A percentile compares a stretch with the other conserved stretches of the same genome.
Conservation (phyloP, 2,797 vertebrate genomes). For the Tadarida brasiliensis region DNA sequence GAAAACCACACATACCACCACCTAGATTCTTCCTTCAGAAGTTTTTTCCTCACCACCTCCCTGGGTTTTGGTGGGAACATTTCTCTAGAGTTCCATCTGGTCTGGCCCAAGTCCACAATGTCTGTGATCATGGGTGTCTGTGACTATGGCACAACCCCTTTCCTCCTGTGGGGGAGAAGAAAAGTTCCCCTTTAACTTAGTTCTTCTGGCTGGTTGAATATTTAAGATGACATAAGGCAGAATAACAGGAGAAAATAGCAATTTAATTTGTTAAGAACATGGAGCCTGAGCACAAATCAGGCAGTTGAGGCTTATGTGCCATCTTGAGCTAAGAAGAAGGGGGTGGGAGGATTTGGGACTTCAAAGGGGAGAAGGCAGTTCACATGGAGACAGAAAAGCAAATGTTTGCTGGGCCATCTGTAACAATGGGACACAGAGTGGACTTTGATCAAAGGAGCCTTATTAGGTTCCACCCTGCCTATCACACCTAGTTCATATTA, state of each 20-base stretch:
- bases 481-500: background rate
- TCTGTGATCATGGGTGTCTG: background rate
- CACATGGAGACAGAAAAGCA: background rate
- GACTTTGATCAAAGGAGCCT: background rate
- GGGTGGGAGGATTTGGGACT: background rate
- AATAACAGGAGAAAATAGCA: background rate
- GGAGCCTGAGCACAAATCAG: background rate
- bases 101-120: constrained; percentile 13
- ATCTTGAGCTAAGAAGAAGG: background rate
- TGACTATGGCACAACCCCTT: background rate
- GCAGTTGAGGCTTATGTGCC: no score
- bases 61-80: constrained; percentile 47
- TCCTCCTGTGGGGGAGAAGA: background rate
- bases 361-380: background rate
- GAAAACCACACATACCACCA: constrained; percentile 22
- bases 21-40: constrained; percentile 58
- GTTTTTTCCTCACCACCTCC: background rate
- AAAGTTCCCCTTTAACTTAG: background rate
- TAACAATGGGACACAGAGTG: background rate
- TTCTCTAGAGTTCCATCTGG: background rate
- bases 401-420: background rate
- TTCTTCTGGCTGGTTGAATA: background rate
- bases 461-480: background rate
- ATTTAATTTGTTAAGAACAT: background rate
- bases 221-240: background rate